Evolutionary conservation across 2,888 invertebrate genomes (phyloP).

Genomic region (Diadromus collaris): DNA sequence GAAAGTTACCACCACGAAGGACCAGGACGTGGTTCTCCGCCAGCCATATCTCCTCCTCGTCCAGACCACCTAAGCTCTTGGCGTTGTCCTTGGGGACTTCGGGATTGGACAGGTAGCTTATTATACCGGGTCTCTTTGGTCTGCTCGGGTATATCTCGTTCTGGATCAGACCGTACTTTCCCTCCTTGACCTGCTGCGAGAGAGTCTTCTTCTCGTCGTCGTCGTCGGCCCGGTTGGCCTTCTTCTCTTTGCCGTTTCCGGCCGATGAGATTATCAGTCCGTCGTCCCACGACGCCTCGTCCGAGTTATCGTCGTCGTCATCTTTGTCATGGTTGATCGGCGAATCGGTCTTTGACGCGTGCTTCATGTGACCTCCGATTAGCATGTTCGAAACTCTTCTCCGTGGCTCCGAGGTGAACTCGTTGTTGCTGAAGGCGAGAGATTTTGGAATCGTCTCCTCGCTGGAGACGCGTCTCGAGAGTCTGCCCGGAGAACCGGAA

Average conservation of each 20-base stretch:
- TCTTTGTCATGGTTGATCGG: conserved; percentile 75
- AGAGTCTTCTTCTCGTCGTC: conserved; percentile 92
- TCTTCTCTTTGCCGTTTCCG: conserved; percentile 84
- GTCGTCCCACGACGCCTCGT: conserved; percentile 78
- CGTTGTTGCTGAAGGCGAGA: conserved; percentile 64
- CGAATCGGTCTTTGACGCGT: conserved; percentile 60
- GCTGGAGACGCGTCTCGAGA: conserved; percentile 46
- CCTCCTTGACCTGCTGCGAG: conserved; percentile 94
- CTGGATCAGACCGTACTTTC: conserved; percentile 94
- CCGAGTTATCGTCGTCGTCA: conserved; percentile 54
- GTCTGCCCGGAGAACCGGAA: conserved; percentile 57
- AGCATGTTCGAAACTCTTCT: conserved; percentile 79
- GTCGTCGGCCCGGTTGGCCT: conserved; percentile 79
- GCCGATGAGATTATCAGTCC: conserved; percentile 87
- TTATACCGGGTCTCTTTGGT: conserved; percentile 89
- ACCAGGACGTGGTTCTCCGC: conserved; percentile 94
- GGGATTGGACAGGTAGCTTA: conserved; percentile 90
- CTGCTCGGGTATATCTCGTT: conserved; percentile 89
- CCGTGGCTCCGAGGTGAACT: conserved; percentile 33
- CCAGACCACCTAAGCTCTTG: conserved; percentile 90
- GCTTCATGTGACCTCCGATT: conserved; percentile 51
- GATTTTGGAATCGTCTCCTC: conserved; percentile 57
- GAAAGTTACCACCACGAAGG: conserved; percentile 89
- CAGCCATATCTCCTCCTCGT: conserved; percentile 93
- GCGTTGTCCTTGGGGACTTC: conserved; percentile 91